These are phyloP conservation scores for Zosterops lateralis DNA, from an alignment of 2,113 vertebrate species.

Conservation along the genomic window DNA sequence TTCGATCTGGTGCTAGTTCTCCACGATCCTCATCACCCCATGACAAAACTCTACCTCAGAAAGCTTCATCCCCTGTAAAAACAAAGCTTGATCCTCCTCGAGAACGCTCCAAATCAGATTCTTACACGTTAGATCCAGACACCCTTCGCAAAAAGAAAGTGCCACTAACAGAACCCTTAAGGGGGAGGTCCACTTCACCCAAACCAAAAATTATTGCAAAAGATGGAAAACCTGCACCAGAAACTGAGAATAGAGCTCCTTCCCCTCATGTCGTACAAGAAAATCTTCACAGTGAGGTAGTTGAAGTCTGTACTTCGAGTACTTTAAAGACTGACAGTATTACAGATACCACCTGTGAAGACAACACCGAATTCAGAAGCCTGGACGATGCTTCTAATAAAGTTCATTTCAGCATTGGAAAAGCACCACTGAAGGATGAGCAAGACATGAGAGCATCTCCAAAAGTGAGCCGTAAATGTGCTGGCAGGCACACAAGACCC, in stretches of 20 bases:
- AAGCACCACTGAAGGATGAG: constrained; percentile 94
- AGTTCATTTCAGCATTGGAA: constrained; percentile 98
- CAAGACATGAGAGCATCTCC: constrained; percentile 91
- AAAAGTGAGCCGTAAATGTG: constrained; percentile 92
- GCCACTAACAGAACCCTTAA: constrained; percentile 89
- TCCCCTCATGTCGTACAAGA: constrained; percentile 97
- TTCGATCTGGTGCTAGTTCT: constrained; percentile 82
- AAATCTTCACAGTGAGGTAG: constrained; percentile 95
- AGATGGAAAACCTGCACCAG: constrained; percentile 81
- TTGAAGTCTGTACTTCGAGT: constrained; percentile 95
- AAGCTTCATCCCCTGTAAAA: constrained; percentile 85
- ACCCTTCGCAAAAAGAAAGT: constrained; percentile 95
- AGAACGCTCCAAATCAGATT: constrained; percentile 97
- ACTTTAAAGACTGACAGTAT: constrained; percentile 85
- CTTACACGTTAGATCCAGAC: constrained; percentile 95
- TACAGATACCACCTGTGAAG: constrained; percentile 84
- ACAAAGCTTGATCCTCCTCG: constrained; percentile 91
- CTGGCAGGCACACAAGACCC: constrained; percentile 87
- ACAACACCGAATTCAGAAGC: constrained; percentile 81
- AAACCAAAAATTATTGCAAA: constrained; percentile 89
- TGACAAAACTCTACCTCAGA: constrained; percentile 89
- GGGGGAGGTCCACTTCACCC: constrained; percentile 94
- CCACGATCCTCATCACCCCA: constrained; percentile 86
- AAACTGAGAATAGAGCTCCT: constrained; percentile 87
- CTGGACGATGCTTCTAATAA: constrained; percentile 87